phyloP scores from a whole-genome alignment of 2,113 vertebrate genomes.

The Abramis brama region DNA sequence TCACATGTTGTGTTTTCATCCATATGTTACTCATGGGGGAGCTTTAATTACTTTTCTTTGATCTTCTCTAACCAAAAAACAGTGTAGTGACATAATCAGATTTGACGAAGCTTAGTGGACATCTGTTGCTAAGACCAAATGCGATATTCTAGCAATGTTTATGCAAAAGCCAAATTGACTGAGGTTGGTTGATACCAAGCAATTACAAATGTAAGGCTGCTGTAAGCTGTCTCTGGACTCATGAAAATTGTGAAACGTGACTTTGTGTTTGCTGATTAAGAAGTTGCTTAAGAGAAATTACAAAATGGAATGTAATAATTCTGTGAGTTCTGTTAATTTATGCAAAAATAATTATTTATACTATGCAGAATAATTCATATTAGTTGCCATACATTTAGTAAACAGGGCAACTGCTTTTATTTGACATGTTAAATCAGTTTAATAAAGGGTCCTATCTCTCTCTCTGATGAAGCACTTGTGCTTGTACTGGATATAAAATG shows the following conservation, averaged over 20 bases:
- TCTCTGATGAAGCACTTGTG: conserved; percentile 18
- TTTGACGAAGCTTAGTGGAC: conserved; percentile 31
- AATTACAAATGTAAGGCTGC: not conserved
- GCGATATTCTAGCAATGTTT: conserved; percentile 16
- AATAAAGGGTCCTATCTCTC: conserved; percentile 13
- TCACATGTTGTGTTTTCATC: not conserved
- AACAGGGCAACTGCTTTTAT: conserved; percentile 1
- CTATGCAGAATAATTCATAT: not conserved
- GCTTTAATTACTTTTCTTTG: not conserved
- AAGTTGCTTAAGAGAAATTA: not conserved
- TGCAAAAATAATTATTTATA: conserved; percentile 17
- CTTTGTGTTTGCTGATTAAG: conserved; percentile 4
- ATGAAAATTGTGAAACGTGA: not conserved
- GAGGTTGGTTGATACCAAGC: not conserved
- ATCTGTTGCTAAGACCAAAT: conserved; percentile 46
- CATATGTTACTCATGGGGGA: not conserved
- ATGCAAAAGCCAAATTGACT: not conserved
- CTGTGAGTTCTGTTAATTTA: conserved; percentile 24
- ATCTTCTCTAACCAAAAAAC: conserved; percentile 2
- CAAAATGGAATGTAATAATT: conserved; percentile 25
- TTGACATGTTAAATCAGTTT: not conserved
- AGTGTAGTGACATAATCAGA: conserved; percentile 22
- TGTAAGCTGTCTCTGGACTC: not conserved
- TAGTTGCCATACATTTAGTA: conserved; percentile 19
- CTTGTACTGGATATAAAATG: not conserved